These are phyloP conservation scores for Mus musculus DNA, from an alignment of 2,113 vertebrate genomes.

Conservation along the genomic window DNA sequence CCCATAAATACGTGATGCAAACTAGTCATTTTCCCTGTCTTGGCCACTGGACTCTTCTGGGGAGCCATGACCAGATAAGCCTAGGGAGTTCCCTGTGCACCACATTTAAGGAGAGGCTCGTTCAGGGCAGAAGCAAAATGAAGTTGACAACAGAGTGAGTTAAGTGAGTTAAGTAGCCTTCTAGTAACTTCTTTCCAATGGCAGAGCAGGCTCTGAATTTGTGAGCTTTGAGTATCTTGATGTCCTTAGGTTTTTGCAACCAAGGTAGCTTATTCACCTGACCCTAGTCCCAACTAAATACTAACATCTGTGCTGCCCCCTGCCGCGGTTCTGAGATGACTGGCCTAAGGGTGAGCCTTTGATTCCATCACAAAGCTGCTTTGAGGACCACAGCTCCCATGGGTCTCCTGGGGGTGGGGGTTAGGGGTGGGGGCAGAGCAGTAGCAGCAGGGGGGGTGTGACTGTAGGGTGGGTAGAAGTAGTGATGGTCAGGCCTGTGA, in stretches of 20 bases:
- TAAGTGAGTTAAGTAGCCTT: too few species aligned
- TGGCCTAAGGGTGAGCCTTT: background rate
- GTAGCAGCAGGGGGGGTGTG: background rate
- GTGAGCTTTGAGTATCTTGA: too few species aligned
- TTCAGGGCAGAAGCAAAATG: background rate
- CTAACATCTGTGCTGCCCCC: background rate
- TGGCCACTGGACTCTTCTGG: background rate
- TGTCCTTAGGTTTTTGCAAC: background rate
- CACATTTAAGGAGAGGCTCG: background rate
- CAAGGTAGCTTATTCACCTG: background rate
- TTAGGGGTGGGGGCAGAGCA: background rate
- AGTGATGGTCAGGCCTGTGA: too few species aligned
- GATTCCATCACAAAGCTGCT: background rate
- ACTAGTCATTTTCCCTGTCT: background rate
- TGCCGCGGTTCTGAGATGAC: background rate
- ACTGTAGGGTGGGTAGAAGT: background rate
- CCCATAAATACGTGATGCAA: background rate
- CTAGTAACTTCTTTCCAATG: too few species aligned
- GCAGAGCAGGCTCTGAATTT: too few species aligned
- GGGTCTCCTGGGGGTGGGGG: background rate
- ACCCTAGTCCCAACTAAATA: background rate
- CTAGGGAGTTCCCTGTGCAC: accelerated
- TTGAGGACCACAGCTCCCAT: background rate
- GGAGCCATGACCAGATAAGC: background rate
- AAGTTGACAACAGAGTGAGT: too few species aligned